A percentile compares a stretch with the other conserved stretches of the same genome.
Conservation (phyloP, 30 jellyfish, hydroid and myxozoan species). For the Phacellophora camtschatica region DNA sequence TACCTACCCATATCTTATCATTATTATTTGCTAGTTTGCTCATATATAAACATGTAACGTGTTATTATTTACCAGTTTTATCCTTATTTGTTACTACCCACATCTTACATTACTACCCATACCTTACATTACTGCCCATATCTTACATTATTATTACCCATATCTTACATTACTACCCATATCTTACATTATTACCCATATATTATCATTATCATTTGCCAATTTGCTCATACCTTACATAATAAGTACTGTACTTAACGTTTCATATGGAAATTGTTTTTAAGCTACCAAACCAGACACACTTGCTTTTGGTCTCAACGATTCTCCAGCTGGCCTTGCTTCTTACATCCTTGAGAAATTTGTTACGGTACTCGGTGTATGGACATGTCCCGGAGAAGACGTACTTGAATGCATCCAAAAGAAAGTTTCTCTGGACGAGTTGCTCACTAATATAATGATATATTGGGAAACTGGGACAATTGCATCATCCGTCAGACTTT, state of each 20-base stretch:
- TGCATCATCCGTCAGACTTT: conserved; percentile 58
- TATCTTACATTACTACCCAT: no score
- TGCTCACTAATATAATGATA: conserved; percentile 62
- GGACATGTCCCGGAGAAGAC: background rate
- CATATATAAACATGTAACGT: background rate
- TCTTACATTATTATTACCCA: no score
- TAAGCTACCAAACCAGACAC: conserved; percentile 73
- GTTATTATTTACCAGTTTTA: background rate
- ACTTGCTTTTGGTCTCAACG: conserved; percentile 49
- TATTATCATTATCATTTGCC: no score
- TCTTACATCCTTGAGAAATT: conserved; percentile 60
- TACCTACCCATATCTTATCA: no score
- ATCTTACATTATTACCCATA: no score
- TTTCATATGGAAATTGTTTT: no score
- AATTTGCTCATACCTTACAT: no score
- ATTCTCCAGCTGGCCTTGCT: conserved; percentile 71
- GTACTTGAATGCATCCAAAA: conserved; percentile 3
- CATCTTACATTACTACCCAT: no score
- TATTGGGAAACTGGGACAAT: conserved; percentile 57
- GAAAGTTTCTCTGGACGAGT: conserved; percentile 42
- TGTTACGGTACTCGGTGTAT: conserved; percentile 1
- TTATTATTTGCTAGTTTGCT: background rate
- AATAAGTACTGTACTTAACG: no score
- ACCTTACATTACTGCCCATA: no score
- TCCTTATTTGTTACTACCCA: no score